These are phyloP conservation scores for Trachurus trachurus DNA, from an alignment of 2,797 vertebrate species.

Conservation along the genomic window DNA sequence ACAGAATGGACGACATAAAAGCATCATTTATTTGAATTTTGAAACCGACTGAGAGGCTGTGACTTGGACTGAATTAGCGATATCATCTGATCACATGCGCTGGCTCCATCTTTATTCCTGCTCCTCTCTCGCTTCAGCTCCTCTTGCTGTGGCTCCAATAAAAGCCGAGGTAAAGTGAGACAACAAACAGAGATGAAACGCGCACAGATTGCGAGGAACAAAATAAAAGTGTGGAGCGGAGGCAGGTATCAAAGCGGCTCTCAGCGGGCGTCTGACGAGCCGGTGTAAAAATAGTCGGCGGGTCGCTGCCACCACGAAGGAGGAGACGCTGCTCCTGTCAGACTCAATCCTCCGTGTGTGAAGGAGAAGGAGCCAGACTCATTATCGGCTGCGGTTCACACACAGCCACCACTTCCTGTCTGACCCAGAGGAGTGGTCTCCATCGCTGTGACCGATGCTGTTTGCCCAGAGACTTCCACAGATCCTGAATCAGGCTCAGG, in stretches of 20 bases:
- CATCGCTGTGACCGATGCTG: not conserved
- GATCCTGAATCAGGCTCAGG: no score
- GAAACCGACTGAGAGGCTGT: not conserved
- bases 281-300: slow-evolving; percentile 33
- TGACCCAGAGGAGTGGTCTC: not conserved
- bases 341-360: not conserved
- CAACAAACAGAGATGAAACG: slow-evolving; percentile 6
- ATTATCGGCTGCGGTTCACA: no score
- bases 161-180: not conserved
- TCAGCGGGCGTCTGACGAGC: slow-evolving; percentile 36
- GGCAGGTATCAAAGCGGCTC: slow-evolving; percentile 44
- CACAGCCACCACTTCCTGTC: not conserved
- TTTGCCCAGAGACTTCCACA: not conserved
- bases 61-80: not conserved
- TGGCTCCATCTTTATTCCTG: not conserved
- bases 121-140: not conserved
- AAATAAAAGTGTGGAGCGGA: not conserved
- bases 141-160: slow-evolving; percentile 14
- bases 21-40: no score
- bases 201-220: not conserved
- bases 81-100: not conserved
- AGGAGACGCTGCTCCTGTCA: slow-evolving; percentile 21
- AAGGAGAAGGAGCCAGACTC: not conserved
- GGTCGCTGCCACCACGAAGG: slow-evolving; percentile 2
- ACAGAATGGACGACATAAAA: no score